Evolutionary conservation across 2,888 invertebrate genomes (phyloP).

Genomic region (Frankliniella fusca): DNA sequence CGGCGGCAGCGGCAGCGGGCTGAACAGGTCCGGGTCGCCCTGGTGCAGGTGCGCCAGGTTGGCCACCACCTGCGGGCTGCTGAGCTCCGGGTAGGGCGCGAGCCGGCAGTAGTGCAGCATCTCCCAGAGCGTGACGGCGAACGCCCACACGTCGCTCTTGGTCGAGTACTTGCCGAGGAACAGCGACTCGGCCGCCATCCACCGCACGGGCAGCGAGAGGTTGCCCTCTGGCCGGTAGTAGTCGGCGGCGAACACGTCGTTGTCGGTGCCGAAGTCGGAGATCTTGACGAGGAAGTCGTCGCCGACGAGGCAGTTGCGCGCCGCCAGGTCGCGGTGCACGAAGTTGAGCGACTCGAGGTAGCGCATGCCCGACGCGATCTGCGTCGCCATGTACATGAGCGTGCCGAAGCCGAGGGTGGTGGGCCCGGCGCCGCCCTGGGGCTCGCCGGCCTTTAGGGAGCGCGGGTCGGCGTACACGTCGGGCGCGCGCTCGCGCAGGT

Average conservation of each 20-base stretch:
- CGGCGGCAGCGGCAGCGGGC: conserved; percentile 47
- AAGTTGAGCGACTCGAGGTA: conserved; percentile 84
- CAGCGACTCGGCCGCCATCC: conserved; percentile 87
- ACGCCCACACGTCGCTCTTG: conserved; percentile 88
- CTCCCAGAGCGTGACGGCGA: conserved; percentile 84
- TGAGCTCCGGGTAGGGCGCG: conserved; percentile 70
- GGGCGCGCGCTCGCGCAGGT: conserved; percentile 46
- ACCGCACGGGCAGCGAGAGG: conserved; percentile 75
- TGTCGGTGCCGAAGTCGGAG: conserved; percentile 80
- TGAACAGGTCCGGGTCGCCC: conserved; percentile 50
- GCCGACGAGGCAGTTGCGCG: conserved; percentile 82
- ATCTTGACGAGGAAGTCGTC: conserved; percentile 77
- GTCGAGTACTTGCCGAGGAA: conserved; percentile 77
- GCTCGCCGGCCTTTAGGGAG: not conserved
- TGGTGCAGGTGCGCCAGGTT: conserved; percentile 67
- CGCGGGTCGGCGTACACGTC: conserved; percentile 5
- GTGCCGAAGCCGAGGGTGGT: conserved; percentile 58
- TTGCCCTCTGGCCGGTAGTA: conserved; percentile 78
- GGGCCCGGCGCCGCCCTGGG: conserved; percentile 56
- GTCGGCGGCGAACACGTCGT: conserved; percentile 71
- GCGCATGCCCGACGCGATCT: conserved; percentile 85
- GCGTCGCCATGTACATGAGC: conserved; percentile 74
- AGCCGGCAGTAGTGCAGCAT: conserved; percentile 72
- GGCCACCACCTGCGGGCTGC: conserved; percentile 74
- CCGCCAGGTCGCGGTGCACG: conserved; percentile 84